Evolutionary conservation across 2,797 vertebrate species (phyloP).

Genomic region (Lutjanus campechanus): DNA sequence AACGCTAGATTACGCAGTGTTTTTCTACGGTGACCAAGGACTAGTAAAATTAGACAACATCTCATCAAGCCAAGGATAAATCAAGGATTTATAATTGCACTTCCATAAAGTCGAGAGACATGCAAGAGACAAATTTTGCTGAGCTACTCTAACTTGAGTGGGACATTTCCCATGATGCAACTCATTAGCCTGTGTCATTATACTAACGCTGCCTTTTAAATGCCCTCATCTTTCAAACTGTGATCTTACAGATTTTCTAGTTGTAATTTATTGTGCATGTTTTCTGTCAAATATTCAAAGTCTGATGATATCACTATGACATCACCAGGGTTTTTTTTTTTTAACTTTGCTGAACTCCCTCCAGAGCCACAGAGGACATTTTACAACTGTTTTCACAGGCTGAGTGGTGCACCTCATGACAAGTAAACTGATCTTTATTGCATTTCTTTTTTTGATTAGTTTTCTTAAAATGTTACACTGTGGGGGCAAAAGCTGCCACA

Average conservation of each 20-base stretch:
- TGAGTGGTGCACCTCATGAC: too few relatives aligned
- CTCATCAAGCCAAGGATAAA: neutral
- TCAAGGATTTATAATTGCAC: neutral
- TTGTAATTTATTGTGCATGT: neutral
- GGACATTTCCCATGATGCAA: slow-evolving; percentile 29
- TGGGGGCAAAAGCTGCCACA: neutral
- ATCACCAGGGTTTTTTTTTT: slow-evolving; percentile 1
- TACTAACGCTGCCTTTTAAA: neutral
- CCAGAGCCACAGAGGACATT: too few relatives aligned
- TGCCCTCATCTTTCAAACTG: slow-evolving; percentile 1
- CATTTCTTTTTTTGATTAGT: neutral
- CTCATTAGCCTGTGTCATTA: neutral
- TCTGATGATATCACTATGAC: slow-evolving; percentile 3
- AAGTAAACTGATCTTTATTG: neutral
- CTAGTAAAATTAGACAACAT: slow-evolving; percentile 20
- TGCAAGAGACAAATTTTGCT: neutral
- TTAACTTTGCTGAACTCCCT: neutral
- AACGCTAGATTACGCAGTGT: slow-evolving; percentile 28
- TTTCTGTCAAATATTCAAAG: slow-evolving; percentile 4
- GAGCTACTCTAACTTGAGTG: slow-evolving; percentile 4
- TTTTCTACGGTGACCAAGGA: slow-evolving; percentile 21
- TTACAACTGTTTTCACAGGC: too few relatives aligned
- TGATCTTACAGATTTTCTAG: neutral
- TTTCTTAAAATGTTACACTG: neutral
- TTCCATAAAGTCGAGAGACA: neutral